Evolutionary conservation across 2,113 vertebrate genomes (phyloP).

Genomic region (Microcebus tavaratra): DNA sequence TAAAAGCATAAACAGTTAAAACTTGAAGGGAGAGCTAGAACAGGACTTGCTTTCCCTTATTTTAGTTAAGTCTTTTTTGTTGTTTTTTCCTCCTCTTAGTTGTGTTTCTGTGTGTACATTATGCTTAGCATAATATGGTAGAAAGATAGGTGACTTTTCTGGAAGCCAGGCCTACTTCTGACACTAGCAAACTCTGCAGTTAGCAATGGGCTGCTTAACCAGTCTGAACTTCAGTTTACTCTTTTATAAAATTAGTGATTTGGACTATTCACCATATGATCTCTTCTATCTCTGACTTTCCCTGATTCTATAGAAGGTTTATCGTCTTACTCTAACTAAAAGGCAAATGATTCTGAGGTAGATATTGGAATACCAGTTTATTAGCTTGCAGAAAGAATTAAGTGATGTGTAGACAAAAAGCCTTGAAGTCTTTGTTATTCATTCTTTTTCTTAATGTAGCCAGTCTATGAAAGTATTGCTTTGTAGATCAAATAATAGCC

Average conservation of each 20-base stretch:
- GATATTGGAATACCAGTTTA: background rate
- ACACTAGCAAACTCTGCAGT: background rate
- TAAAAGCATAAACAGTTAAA: constrained; percentile 19
- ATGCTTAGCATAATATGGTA: background rate
- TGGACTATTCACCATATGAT: background rate
- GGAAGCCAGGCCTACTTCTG: background rate
- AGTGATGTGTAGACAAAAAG: background rate
- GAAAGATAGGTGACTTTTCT: background rate
- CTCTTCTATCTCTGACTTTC: background rate
- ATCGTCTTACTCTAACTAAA: background rate
- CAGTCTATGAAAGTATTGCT: background rate
- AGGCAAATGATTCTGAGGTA: background rate
- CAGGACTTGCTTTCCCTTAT: background rate
- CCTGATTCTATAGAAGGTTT: background rate
- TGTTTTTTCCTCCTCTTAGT: too few relatives aligned
- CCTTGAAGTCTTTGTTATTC: background rate
- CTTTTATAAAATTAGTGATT: background rate
- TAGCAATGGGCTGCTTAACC: background rate
- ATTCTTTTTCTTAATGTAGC: background rate
- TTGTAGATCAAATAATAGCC: background rate
- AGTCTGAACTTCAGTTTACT: background rate
- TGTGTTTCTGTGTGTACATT: background rate
- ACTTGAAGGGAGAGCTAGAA: background rate
- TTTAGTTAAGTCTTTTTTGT: background rate
- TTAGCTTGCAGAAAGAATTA: background rate